Evolutionary conservation across 2,113 vertebrate species (phyloP).

Genomic region (Typhlomys cinereus): DNA sequence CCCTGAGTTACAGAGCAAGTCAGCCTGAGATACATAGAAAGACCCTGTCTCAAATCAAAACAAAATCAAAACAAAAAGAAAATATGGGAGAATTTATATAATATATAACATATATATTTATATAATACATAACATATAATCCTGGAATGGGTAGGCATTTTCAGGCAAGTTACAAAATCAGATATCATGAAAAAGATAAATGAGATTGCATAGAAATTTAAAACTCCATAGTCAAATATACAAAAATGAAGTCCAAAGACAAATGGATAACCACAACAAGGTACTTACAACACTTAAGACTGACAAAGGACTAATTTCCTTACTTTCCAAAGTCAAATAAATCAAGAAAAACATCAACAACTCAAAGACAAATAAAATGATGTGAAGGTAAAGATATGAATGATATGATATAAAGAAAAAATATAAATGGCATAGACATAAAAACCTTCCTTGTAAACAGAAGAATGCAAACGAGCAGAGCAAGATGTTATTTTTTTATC

Average conservation of each 20-base stretch:
- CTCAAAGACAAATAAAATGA: constrained; percentile 16
- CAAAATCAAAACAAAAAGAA: constrained; percentile 24
- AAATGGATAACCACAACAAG: constrained; percentile 36
- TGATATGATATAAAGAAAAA: constrained; percentile 31
- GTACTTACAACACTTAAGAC: constrained; percentile 19
- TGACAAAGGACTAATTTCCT: constrained; percentile 51
- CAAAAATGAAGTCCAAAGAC: constrained; percentile 37
- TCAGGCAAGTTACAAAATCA: constrained; percentile 27
- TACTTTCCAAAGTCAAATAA: constrained; percentile 53
- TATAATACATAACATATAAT: neutral
- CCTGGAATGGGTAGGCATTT: constrained; percentile 17
- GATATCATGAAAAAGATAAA: constrained; percentile 43
- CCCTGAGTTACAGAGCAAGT: neutral
- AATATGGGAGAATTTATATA: constrained; percentile 1
- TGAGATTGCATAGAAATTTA: constrained; percentile 36
- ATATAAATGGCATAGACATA: neutral
- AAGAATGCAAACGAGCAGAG: constrained; percentile 39
- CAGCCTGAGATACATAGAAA: neutral
- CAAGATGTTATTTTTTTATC: neutral
- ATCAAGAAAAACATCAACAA: constrained; percentile 46
- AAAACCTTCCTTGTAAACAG: constrained; percentile 37
- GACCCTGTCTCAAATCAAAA: neutral
- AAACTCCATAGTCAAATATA: constrained; percentile 14
- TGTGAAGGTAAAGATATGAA: too few species aligned
- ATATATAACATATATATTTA: too few species aligned